These are phyloP conservation scores for Stenodema calcarata DNA, from an alignment of 2,888 invertebrate species.

Conservation along the genomic window DNA sequence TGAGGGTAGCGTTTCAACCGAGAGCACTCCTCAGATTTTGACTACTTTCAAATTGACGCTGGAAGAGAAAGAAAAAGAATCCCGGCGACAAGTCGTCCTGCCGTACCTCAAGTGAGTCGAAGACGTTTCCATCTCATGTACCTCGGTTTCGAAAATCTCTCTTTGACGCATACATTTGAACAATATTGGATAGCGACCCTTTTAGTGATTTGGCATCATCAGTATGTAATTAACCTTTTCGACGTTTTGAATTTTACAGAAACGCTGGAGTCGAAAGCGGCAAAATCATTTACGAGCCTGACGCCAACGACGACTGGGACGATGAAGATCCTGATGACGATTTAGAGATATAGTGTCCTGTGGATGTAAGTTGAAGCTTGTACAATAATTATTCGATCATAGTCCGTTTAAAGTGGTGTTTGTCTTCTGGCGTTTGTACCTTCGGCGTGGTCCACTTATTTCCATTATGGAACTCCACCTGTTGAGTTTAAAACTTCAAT, in stretches of 20 bases:
- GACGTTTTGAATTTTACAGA: constrained; percentile 31
- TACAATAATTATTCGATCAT: too few relatives aligned
- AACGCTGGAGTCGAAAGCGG: constrained; percentile 59
- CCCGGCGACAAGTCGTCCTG: constrained; percentile 67
- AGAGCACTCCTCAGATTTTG: constrained; percentile 27
- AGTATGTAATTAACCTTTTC: too few relatives aligned
- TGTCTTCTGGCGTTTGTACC: too few relatives aligned
- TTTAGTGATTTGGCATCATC: too few relatives aligned
- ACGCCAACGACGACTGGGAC: constrained; percentile 81
- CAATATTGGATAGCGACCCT: too few relatives aligned
- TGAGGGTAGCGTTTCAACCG: not conserved
- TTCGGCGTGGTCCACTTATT: too few relatives aligned
- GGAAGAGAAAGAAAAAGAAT: constrained; percentile 68
- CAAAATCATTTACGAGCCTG: constrained; percentile 77
- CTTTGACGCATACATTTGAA: too few relatives aligned
- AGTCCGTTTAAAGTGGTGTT: too few relatives aligned
- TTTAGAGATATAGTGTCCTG: constrained; percentile 69
- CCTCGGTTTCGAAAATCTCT: too few relatives aligned
- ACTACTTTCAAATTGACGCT: constrained; percentile 71
- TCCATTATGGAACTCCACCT: too few relatives aligned
- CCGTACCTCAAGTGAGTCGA: constrained; percentile 66
- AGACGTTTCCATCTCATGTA: not conserved
- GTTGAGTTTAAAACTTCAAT: too few relatives aligned
- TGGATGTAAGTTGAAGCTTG: too few relatives aligned
- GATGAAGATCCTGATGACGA: constrained; percentile 90